Evolutionary conservation across 2,797 vertebrate species (phyloP), one percentile per base, ranked within the genome.

Genomic region (Delichon dasypus): DNA sequence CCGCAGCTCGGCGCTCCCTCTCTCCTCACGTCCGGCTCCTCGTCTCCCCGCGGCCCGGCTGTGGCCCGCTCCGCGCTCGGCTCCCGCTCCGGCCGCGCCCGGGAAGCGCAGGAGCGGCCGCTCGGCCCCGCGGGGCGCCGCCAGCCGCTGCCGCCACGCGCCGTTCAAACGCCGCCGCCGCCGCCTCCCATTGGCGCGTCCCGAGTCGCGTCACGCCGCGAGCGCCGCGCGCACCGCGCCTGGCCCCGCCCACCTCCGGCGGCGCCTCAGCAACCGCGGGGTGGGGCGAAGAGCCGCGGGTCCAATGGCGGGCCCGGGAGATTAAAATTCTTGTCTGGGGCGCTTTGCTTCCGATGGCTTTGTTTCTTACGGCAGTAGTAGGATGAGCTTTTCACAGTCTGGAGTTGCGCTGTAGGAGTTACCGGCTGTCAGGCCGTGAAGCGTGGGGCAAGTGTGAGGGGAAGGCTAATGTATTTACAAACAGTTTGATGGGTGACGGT

Each of bases 271-370:
- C 1, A 2, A 4, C 5, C 2, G 34, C 16, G 17, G 62, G n/a
- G 53, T 19, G 22, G 22, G 5, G 12, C 0, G 6, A 2, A 0
- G 0, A 0, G 1, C 5, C 7, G 9, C 10, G 16, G 7, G 10
- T 16, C 11, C 2, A 14, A 4, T 8, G 2, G 23, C 9, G 0
- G 7, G 7, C 34, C 6, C 2, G 2, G 20, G 8, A 1, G 4
- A 0, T 10, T 2, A 4, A 11, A 26, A 1, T 7, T 5, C 2
- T 3, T 10, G 0, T 5, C 4, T 7, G 6, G 2, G 1, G 4
- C 4, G 26, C 7, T n/a, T 16, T 5, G 0, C 7, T 5, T 5
- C 2, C 1, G 2, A 10, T 1, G 2, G 0, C 5, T 38, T 38
- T 0, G 5, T 22, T 47, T 7, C 6, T 29, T 13, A 7, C 4